Evolutionary conservation across 2,888 invertebrate species (phyloP).

Genomic region (Odontomyia ornata): DNA sequence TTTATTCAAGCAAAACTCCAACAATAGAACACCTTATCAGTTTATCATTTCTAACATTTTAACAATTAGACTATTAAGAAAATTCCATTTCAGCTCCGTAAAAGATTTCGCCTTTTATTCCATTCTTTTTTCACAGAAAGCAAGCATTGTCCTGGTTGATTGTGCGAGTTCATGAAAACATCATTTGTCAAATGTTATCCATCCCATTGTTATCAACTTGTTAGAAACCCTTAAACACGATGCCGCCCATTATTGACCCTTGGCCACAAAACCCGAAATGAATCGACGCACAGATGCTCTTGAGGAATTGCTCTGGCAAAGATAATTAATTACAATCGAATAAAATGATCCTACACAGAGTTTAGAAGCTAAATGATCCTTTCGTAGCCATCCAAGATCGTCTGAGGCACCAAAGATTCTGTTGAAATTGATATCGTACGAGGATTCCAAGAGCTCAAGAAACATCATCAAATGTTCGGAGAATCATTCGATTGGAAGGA

Average conservation of each 20-base stretch:
- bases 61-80: too few relatives aligned
- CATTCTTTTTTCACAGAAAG: not conserved
- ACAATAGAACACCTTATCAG: too few relatives aligned
- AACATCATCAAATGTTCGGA: not conserved
- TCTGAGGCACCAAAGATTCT: not conserved
- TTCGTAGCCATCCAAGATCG: too few relatives aligned
- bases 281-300: slow-evolving; percentile 32
- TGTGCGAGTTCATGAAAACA: slow-evolving; percentile 44
- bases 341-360: not conserved
- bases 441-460: not conserved
- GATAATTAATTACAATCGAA: slow-evolving; percentile 37
- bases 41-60: too few relatives aligned
- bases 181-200: slow-evolving; percentile 37
- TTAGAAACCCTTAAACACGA: slow-evolving; percentile 28
- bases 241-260: slow-evolving; percentile 38
- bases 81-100: too few relatives aligned
- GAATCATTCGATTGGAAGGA: not conserved
- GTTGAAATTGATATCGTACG: not conserved
- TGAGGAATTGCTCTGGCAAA: slow-evolving; percentile 19
- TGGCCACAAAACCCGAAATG: slow-evolving; percentile 29
- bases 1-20: too few relatives aligned
- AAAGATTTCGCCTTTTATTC: too few relatives aligned
- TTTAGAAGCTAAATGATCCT: not conserved
- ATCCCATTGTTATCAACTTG: slow-evolving; percentile 34
- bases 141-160: not conserved